phyloP scores from a whole-genome alignment of 2,113 vertebrate species.

The Pavo muticus region DNA sequence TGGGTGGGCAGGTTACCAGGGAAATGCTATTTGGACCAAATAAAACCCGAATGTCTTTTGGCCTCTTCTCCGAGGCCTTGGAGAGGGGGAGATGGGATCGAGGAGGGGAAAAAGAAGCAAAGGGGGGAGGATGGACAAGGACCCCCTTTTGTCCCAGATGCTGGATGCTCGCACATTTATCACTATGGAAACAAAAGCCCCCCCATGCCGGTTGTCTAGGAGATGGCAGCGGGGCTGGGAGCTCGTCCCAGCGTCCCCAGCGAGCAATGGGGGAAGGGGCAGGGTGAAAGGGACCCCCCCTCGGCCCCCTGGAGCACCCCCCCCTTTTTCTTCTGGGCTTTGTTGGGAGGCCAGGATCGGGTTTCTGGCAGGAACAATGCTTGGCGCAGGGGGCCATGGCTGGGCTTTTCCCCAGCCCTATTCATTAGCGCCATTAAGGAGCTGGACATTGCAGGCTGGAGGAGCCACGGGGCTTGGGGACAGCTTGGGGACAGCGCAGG shows the following conservation, averaged over 20 bases:
- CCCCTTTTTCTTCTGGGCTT: constrained; percentile 42
- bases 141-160: constrained; percentile 73
- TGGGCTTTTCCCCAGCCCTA: neutral
- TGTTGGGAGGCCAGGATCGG: constrained; percentile 54
- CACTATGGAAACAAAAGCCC: constrained; percentile 76
- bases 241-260: constrained; percentile 68
- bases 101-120: neutral
- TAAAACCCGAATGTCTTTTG: neutral
- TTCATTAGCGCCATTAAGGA: neutral
- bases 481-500: neutral
- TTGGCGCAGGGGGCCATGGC: neutral
- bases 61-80: neutral
- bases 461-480: neutral
- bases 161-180: constrained; percentile 76
- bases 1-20: neutral
- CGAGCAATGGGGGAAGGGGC: constrained; percentile 12
- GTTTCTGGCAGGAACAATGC: constrained; percentile 77
- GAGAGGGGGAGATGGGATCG: neutral
- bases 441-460: neutral
- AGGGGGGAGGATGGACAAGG: neutral
- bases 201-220: constrained; percentile 70
- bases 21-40: neutral
- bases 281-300: neutral
- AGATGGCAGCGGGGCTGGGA: constrained; percentile 70
- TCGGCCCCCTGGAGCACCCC: neutral